These are phyloP conservation scores for Emesis furor DNA, from an alignment of 2,888 invertebrate genomes.

Conservation along the genomic window DNA sequence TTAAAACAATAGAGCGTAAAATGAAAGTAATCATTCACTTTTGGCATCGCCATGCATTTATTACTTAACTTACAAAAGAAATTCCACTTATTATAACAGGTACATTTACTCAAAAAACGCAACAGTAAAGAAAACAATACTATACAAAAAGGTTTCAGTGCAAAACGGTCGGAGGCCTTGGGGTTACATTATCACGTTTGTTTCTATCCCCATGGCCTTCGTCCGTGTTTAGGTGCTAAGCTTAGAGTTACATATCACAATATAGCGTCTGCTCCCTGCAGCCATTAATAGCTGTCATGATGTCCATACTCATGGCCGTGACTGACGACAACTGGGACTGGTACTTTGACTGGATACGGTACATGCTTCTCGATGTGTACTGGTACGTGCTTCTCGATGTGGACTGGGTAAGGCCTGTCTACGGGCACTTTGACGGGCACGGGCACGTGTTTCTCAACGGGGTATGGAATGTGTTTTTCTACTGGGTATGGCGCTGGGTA, in stretches of 20 bases:
- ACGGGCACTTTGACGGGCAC: conserved; percentile 91
- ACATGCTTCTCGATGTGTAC: conserved; percentile 94
- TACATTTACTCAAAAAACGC: conserved; percentile 90
- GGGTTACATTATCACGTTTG: conserved; percentile 78
- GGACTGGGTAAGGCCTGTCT: conserved; percentile 93
- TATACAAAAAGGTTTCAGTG: conserved; percentile 86
- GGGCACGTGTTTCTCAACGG: conserved; percentile 91
- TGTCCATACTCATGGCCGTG: conserved; percentile 90
- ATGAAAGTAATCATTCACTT: conserved; percentile 80
- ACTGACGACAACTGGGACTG: conserved; percentile 90
- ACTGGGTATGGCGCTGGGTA: conserved; percentile 94
- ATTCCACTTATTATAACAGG: conserved; percentile 86
- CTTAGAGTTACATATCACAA: conserved; percentile 92
- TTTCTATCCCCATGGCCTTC: conserved; percentile 81
- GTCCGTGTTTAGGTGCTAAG: conserved; percentile 86
- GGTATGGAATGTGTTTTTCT: conserved; percentile 94
- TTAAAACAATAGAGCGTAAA: conserved; percentile 76
- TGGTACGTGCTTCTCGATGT: conserved; percentile 94
- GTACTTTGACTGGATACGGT: conserved; percentile 93
- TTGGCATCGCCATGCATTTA: conserved; percentile 84
- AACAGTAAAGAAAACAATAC: conserved; percentile 86
- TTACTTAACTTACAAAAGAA: conserved; percentile 80
- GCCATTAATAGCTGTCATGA: conserved; percentile 91
- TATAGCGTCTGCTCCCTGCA: conserved; percentile 90
- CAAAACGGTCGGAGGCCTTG: conserved; percentile 82